These are phyloP conservation scores for Tetragonula carbonaria DNA, from an alignment of 2,888 invertebrate species.

Conservation along the genomic window DNA sequence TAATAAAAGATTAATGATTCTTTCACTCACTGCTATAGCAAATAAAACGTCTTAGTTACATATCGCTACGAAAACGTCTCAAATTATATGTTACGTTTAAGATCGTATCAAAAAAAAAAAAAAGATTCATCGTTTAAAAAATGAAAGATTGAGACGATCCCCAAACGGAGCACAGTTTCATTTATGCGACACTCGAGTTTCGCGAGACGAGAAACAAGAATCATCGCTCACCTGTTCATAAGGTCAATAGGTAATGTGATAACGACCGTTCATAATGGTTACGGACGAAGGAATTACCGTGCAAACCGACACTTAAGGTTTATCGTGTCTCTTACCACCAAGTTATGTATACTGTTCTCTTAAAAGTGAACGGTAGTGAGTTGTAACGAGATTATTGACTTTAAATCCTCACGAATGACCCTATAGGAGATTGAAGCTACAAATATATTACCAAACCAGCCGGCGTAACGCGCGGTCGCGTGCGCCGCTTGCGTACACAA, in stretches of 20 bases:
- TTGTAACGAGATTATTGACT: conserved; percentile 77
- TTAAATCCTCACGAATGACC: conserved; percentile 74
- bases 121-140: neutral
- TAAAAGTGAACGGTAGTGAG: conserved; percentile 75
- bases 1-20: neutral
- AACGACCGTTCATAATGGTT: conserved; percentile 75
- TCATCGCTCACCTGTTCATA: conserved; percentile 72
- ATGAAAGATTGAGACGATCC: neutral
- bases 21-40: neutral
- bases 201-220: conserved; percentile 44
- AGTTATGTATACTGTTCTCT: conserved; percentile 75
- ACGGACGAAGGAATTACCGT: conserved; percentile 73
- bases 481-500: conserved; percentile 19
- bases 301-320: conserved; percentile 76
- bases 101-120: neutral
- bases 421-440: conserved; percentile 72
- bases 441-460: conserved; percentile 71
- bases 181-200: conserved; percentile 30
- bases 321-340: conserved; percentile 75
- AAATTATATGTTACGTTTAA: too few relatives aligned
- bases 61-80: too few relatives aligned
- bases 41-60: neutral
- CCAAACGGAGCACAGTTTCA: neutral
- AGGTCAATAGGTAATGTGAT: conserved; percentile 75
- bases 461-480: conserved; percentile 16